phyloP scores from a whole-genome alignment of 2,797 vertebrate genomes.

The Chloroceryle inda region DNA sequence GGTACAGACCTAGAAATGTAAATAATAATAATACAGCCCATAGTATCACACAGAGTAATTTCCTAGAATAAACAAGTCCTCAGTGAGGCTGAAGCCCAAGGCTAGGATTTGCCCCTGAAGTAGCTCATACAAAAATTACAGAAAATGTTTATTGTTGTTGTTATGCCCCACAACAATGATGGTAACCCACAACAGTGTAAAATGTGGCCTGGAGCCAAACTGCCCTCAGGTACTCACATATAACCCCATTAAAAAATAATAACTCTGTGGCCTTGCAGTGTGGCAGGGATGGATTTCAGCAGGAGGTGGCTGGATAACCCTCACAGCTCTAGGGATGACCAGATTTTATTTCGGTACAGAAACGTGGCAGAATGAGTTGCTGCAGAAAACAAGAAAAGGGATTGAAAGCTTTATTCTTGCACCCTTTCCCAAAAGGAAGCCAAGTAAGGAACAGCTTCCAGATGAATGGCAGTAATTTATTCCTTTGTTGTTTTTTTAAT shows the following conservation, averaged over 20 bases:
- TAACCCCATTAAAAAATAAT: neutral
- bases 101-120: neutral
- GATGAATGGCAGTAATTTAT: neutral
- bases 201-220: neutral
- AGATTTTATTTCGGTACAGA: neutral
- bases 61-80: neutral
- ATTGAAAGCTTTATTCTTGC: neutral
- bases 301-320: neutral
- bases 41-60: neutral
- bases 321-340: neutral
- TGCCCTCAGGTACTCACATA: neutral
- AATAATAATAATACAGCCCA: neutral
- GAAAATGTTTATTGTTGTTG: neutral
- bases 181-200: neutral
- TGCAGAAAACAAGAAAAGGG: neutral
- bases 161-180: neutral
- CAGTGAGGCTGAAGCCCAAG: neutral
- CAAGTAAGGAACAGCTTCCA: neutral
- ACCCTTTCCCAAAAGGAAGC: neutral
- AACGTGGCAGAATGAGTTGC: neutral
- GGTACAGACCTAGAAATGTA: neutral
- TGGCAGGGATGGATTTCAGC: neutral
- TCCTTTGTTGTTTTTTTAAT: neutral
- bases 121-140: neutral
- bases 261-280: neutral